Base-by-base conservation (phyloP, 2,888 invertebrate genomes). In the Loripinus fragilis region DNA sequence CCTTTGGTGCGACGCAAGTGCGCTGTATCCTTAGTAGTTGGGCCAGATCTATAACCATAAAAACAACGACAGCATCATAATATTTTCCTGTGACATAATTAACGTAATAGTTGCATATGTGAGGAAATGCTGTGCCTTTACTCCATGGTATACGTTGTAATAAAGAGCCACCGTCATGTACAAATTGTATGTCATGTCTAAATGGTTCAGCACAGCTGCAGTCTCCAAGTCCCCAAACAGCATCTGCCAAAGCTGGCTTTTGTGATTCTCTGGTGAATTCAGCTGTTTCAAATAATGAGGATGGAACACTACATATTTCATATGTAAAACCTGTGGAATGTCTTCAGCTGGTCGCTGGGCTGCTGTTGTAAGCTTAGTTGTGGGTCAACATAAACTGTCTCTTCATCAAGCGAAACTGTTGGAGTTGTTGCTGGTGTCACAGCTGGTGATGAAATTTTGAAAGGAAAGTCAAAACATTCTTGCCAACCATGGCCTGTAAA, bases 1-100 rank as follows among this genome's bases (percentile, higher is more conserved):
- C 85, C 82, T 25, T 74, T 66, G 15, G 55, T 72, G 52, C 86
- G 52, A 52, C 87, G 64, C 20, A 71, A 42, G 70, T 87, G 87
- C 35, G 80, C 67, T 2, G 60, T 52, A 67, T 83, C 80, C 50
- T 83, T 76, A 10, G 71, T 80, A 23, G 78, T 64, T 35, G 78
- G 76, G 3, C 72, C 80, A 42, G 52, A 41, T 25, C 25, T 66
- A 52, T 80, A 81, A 5, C 80, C 81, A 71, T 84, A 64, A 80
- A 85, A 2, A 80, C 77, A 67, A 76, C 52, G n/a, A 66, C 42
- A 7, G 75, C n/a, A 38, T 68, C 28, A 17, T 7, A 2, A 70
- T 73, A 76, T 23, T 35, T 52, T 35, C 17, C 42, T 15, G 1
- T 30, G 0, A 79, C 28, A 65, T 76, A 69, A 0, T 74, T 28